Evolutionary conservation across 1,140 invertebrate species (phyloP), one percentile per base, ranked within the genome.

Genomic region (Drosophila pseudoobscura): DNA sequence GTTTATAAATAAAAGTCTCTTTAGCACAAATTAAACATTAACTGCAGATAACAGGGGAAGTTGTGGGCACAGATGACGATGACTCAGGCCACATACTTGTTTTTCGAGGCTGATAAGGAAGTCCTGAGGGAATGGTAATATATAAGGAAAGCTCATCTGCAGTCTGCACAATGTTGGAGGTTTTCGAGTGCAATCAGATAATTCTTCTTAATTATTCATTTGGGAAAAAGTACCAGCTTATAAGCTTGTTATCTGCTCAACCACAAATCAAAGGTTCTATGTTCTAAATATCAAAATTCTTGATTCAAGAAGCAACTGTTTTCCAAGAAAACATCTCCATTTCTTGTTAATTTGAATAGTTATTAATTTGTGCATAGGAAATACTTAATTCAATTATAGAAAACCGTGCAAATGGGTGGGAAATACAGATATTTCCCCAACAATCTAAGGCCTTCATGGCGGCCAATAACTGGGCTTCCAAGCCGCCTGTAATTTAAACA

Each of bases 1-100:
- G 71, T 82, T 82, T 75, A 73, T 78, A 77, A 70, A 80, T 75
- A 78, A 75, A 64, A 69, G 62, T 68, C 52, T 69, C 59, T 71
- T 55, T 55, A 63, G 51, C 35, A 66, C 49, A 51, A 26, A 61
- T 43, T n/a, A 11, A 26, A 29, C 29, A 69, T 56, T 49, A 49
- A 11, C 56, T 39, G 47, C 17, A 56, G 26, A 50, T 13, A 77
- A 8, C 13, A 22, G 44, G 31, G 41, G n/a, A 50, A 55, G 5
- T 7, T 45, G 15, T 31, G 43, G 7, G 51, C 47, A 76, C 35
- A 59, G 20, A 20, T 2, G 20, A 20, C 20, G 73, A 68, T 51
- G 73, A 76, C 63, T 64, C 43, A 26, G 24, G 49, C 60, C 58
- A 76, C 60, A 55, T 62, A 69, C 35, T 6, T 0, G 2, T 11